Conservation (phyloP, 1,140 invertebrate species). For the Drosophila santomea region DNA sequence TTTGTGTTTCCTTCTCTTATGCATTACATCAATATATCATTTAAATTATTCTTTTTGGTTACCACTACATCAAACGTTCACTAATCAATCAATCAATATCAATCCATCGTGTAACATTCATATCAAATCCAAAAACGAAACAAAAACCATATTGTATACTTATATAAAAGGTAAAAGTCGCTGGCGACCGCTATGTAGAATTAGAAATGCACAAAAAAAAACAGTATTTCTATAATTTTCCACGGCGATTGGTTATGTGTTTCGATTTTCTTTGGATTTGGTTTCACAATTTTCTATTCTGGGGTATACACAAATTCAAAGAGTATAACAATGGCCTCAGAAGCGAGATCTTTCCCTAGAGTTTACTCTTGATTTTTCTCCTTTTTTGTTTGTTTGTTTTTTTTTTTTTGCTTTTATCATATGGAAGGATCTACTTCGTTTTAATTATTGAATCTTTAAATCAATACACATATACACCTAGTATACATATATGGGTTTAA, state of each 20-base stretch:
- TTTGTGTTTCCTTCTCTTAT: constrained; percentile 20
- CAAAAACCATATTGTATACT: constrained; percentile 52
- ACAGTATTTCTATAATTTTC: constrained; percentile 55
- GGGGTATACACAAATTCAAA: constrained; percentile 50
- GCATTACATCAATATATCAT: constrained; percentile 45
- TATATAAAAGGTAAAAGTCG: constrained; percentile 49
- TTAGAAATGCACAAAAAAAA: constrained; percentile 55
- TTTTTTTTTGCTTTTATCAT: constrained; percentile 30
- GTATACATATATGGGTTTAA: constrained; percentile 35
- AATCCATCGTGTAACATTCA: constrained; percentile 73
- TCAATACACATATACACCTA: constrained; percentile 44
- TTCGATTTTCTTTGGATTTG: constrained; percentile 1
- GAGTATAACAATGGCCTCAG: constrained; percentile 40
- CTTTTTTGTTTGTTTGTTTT: constrained; percentile 6
- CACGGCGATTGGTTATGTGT: constrained; percentile 29
- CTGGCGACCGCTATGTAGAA: constrained; percentile 22
- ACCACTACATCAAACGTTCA: constrained; percentile 52
- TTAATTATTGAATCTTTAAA: constrained; percentile 25
- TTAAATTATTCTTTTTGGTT: constrained; percentile 53
- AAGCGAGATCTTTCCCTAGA: constrained; percentile 27
- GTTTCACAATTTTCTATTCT: constrained; percentile 46
- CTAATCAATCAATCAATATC: constrained; percentile 52
- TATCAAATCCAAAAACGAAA: constrained; percentile 71
- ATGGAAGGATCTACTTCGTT: constrained; percentile 73
- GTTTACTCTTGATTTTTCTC: constrained; percentile 29